phyloP scores from a whole-genome alignment of 2,113 vertebrate species.

The Phoenicopterus ruber region DNA sequence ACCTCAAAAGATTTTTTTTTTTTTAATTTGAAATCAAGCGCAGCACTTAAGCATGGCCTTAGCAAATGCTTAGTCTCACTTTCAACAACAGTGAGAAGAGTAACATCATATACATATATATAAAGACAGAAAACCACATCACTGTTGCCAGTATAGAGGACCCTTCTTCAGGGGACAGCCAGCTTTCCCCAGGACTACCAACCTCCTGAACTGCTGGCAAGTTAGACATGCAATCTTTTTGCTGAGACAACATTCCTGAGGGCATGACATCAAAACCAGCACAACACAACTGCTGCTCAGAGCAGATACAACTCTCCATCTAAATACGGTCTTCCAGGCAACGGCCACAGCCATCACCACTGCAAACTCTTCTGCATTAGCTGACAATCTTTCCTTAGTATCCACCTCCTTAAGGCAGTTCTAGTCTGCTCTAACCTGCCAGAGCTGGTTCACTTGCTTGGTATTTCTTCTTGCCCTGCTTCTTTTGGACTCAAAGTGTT shows the following conservation, averaged over 20 bases:
- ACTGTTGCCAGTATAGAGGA: neutral
- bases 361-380: neutral
- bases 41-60: neutral
- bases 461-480: neutral
- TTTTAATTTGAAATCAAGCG: neutral
- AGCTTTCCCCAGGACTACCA: neutral
- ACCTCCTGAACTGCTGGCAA: neutral
- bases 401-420: neutral
- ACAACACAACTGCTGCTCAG: neutral
- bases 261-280: neutral
- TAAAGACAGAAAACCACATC: neutral
- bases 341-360: neutral
- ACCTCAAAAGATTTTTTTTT: neutral
- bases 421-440: neutral
- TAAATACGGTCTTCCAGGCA: neutral
- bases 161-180: neutral
- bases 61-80: neutral
- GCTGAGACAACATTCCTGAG: neutral
- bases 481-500: neutral
- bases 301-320: neutral
- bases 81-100: neutral
- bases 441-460: neutral
- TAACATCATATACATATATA: neutral
- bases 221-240: neutral
- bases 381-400: neutral